phyloP scores from a whole-genome alignment of 2,888 invertebrate species.

The Drosophila meridiana region DNA sequence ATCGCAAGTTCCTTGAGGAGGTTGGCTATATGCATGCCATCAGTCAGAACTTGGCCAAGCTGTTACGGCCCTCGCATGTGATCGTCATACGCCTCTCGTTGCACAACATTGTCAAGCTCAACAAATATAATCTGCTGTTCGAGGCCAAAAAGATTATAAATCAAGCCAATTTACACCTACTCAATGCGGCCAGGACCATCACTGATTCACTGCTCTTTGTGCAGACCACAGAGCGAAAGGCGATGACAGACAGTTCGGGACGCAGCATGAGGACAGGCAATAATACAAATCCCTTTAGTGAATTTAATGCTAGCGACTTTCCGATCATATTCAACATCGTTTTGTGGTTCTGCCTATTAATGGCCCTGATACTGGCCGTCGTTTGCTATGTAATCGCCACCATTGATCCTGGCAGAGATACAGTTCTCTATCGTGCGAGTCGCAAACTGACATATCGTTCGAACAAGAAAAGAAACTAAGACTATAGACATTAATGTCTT shows the following conservation, averaged over 20 bases:
- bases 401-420: constrained; percentile 99
- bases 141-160: constrained; percentile 73
- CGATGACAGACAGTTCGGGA: constrained; percentile 28
- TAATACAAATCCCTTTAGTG: constrained; percentile 83
- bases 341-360: constrained; percentile 91
- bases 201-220: constrained; percentile 86
- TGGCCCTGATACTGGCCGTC: constrained; percentile 89
- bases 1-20: constrained; percentile 75
- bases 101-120: constrained; percentile 60
- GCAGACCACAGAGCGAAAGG: constrained; percentile 84
- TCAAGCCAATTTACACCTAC: constrained; percentile 86
- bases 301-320: constrained; percentile 89
- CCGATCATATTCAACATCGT: constrained; percentile 95
- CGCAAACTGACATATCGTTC: constrained; percentile 87
- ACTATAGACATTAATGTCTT: constrained; percentile 76
- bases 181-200: constrained; percentile 86
- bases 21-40: constrained; percentile 62
- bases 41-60: constrained; percentile 46
- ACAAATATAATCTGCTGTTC: constrained; percentile 63
- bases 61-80: constrained; percentile 56
- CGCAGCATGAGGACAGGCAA: constrained; percentile 28
- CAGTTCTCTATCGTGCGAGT: constrained; percentile 99
- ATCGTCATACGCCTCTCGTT: constrained; percentile 69
- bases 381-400: constrained; percentile 93
- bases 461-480: constrained; percentile 94